Conservation (phyloP, 2,888 invertebrate genomes). For the Drosophila flavopinicola region DNA sequence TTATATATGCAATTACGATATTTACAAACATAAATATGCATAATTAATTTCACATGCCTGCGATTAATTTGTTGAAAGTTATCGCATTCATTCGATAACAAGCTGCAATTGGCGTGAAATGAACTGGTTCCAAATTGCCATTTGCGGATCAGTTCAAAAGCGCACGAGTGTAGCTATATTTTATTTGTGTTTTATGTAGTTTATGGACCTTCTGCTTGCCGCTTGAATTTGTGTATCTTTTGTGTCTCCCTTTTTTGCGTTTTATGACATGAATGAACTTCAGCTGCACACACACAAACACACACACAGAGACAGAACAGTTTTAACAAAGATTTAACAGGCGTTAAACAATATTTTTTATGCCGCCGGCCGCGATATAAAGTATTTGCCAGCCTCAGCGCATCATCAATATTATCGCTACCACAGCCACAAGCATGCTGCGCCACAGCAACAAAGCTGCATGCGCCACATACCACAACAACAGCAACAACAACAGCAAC, state of each 20-base stretch:
- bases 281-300: constrained; percentile 21
- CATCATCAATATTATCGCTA: constrained; percentile 81
- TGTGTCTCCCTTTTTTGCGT: constrained; percentile 20
- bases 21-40: not conserved
- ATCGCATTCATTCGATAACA: too few relatives aligned
- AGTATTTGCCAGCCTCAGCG: constrained; percentile 77
- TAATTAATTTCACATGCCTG: not conserved
- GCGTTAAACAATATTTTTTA: constrained; percentile 42
- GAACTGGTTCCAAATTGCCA: too few relatives aligned
- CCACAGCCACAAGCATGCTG: constrained; percentile 60
- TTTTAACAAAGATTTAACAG: constrained; percentile 50
- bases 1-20: too few relatives aligned
- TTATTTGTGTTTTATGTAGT: too few relatives aligned
- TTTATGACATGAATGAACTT: constrained; percentile 26
- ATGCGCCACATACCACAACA: constrained; percentile 48
- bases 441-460: constrained; percentile 41
- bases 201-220: constrained; percentile 26
- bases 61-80: not conserved
- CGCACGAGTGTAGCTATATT: not conserved
- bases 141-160: not conserved
- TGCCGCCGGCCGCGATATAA: constrained; percentile 28
- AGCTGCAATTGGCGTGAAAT: too few relatives aligned
- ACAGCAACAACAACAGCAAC: constrained; percentile 42
- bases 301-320: constrained; percentile 31
- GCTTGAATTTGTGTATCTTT: constrained; percentile 37